A percentile compares a stretch with the other conserved stretches of the same genome.
These are phyloP conservation scores for Sebastes reedi DNA, from an alignment of 2,797 vertebrate genomes.

Conservation along the genomic window DNA sequence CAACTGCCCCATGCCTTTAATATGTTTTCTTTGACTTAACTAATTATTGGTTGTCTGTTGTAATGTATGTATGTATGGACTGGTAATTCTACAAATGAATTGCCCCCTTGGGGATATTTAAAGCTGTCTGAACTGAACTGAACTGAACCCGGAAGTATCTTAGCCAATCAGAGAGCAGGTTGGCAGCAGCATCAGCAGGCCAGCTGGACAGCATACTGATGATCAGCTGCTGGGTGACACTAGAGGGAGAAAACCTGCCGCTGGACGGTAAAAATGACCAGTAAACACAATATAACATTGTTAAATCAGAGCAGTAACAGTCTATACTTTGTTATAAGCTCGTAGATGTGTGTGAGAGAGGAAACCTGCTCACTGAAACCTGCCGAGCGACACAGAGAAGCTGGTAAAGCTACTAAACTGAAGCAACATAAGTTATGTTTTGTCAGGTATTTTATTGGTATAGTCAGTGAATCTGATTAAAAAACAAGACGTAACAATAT, in stretches of 20 bases:
- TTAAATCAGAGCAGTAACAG: neutral
- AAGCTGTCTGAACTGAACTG: no score
- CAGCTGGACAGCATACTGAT: neutral
- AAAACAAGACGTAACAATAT: neutral
- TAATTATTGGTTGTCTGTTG: no score
- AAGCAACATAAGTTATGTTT: neutral
- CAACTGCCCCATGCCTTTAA: no score
- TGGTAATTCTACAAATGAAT: no score
- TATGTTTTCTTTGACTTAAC: no score
- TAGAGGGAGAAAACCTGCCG: neutral
- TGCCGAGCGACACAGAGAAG: neutral
- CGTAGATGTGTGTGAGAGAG: neutral
- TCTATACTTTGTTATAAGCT: neutral
- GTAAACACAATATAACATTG: neutral
- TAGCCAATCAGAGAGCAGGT: neutral
- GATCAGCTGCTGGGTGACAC: neutral
- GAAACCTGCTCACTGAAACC: neutral
- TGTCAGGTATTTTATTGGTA: neutral
- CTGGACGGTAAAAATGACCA: neutral
- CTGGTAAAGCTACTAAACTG: neutral
- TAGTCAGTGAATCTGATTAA: neutral
- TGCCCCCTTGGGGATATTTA: no score
- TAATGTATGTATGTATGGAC: no score
- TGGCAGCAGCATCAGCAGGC: accelerated
- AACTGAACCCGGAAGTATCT: neutral